These are phyloP conservation scores for Platysteira castanea DNA, from an alignment of 2,113 vertebrate genomes.

Conservation along the genomic window DNA sequence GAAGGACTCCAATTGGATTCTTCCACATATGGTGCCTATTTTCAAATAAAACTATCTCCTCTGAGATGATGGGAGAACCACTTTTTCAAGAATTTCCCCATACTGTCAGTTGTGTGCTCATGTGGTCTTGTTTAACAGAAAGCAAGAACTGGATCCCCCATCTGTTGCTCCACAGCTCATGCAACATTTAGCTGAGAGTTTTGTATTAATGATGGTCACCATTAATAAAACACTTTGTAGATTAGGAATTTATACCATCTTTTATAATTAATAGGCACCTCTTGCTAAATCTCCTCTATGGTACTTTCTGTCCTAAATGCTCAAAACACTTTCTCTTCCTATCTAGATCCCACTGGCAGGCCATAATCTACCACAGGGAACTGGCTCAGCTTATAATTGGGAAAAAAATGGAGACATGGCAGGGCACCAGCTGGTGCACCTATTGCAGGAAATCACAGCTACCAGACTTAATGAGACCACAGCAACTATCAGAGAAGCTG, in stretches of 20 bases:
- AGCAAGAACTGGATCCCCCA: neutral
- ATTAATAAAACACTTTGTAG: neutral
- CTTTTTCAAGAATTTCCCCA: neutral
- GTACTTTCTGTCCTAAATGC: neutral
- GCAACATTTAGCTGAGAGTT: neutral
- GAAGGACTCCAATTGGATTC: neutral
- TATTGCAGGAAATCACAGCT: neutral
- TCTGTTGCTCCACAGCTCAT: neutral
- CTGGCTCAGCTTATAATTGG: neutral
- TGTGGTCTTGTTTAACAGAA: neutral
- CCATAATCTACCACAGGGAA: neutral
- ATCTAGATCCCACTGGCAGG: neutral
- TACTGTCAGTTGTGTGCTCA: neutral
- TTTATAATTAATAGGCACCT: neutral
- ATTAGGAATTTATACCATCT: neutral
- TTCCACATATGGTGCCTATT: neutral
- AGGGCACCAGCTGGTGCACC: neutral
- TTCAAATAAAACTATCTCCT: neutral
- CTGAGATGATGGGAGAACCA: neutral
- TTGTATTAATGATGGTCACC: neutral
- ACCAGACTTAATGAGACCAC: neutral
- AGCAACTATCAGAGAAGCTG: neutral
- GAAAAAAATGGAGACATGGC: neutral
- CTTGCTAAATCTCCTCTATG: neutral
- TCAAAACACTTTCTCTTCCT: neutral